Conservation (phyloP, 2,888 invertebrate species). For the Odontocolon sp. region DNA sequence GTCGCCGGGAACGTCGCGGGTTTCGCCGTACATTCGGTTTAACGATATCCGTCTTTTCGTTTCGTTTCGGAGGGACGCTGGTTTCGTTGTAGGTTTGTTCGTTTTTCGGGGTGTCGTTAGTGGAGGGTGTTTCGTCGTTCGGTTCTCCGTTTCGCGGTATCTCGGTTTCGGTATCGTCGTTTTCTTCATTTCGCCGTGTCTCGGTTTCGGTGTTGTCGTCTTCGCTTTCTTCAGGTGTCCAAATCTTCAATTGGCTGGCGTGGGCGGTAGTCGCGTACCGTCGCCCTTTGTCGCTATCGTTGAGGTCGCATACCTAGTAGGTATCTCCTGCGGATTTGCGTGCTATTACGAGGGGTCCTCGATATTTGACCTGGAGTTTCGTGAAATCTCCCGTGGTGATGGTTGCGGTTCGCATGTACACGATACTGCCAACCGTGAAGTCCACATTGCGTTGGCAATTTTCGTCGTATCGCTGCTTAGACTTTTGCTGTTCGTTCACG, state of each 20-base stretch:
- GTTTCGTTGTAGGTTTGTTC: no score
- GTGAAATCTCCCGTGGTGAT: conserved; percentile 32
- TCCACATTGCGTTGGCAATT: neutral
- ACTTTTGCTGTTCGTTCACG: neutral
- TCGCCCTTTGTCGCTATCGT: neutral
- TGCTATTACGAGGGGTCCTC: neutral
- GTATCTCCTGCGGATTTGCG: neutral
- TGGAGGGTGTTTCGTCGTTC: no score
- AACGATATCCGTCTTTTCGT: no score
- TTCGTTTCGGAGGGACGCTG: no score
- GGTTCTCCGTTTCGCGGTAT: no score
- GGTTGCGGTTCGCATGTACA: conserved; percentile 11
- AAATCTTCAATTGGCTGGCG: conserved; percentile 4
- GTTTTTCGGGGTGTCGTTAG: no score
- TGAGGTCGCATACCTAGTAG: neutral
- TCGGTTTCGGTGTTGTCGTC: no score
- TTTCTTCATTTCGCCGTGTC: no score
- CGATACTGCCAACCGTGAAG: conserved; percentile 9
- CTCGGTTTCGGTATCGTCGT: no score
- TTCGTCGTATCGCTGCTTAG: conserved; percentile 25
- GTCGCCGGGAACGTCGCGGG: no score
- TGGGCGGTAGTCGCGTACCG: neutral
- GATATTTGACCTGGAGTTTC: conserved; percentile 22
- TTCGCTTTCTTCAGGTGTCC: conserved; percentile 9
- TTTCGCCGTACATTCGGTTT: no score